Evolutionary conservation across 2,888 invertebrate species (phyloP).

Genomic region (Caenorhabditis uteleia): DNA sequence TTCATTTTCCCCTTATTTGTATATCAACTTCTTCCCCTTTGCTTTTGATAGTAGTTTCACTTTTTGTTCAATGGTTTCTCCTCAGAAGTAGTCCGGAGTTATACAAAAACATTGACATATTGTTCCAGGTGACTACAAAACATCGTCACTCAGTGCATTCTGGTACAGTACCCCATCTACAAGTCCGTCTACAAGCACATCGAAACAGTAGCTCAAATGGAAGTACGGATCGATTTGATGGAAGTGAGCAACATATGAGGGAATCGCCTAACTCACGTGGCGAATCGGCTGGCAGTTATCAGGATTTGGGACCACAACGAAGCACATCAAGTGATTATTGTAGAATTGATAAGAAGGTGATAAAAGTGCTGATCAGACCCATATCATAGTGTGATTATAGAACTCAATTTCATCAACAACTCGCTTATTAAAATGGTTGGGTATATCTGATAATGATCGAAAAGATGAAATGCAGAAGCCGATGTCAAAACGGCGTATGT

Average conservation of each 20-base stretch:
- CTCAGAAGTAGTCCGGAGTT: neutral
- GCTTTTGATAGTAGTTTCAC: neutral
- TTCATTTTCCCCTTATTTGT: neutral
- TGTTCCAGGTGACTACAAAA: slow-evolving; percentile 31
- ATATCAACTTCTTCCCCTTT: slow-evolving; percentile 1
- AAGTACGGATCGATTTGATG: slow-evolving; percentile 22
- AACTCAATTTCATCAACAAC: slow-evolving; percentile 36
- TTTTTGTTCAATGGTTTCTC: neutral
- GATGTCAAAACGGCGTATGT: slow-evolving; percentile 51
- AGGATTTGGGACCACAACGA: slow-evolving; percentile 46
- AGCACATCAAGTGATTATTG: slow-evolving; percentile 47
- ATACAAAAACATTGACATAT: neutral
- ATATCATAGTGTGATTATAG: slow-evolving; percentile 3
- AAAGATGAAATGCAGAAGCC: slow-evolving; percentile 33
- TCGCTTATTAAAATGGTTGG: slow-evolving; percentile 53
- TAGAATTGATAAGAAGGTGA: slow-evolving; percentile 34
- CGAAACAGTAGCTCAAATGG: slow-evolving; percentile 24
- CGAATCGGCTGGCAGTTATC: neutral
- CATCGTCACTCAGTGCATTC: slow-evolving; percentile 38
- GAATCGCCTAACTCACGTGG: neutral
- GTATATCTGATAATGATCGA: slow-evolving; percentile 41
- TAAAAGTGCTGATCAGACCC: neutral
- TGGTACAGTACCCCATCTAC: slow-evolving; percentile 35
- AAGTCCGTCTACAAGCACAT: slow-evolving; percentile 24
- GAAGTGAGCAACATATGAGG: slow-evolving; percentile 13